A percentile compares a stretch with the other conserved stretches of the same genome.
Conservation (phyloP, 1,140 invertebrate genomes). For the Ooceraea biroi region DNA sequence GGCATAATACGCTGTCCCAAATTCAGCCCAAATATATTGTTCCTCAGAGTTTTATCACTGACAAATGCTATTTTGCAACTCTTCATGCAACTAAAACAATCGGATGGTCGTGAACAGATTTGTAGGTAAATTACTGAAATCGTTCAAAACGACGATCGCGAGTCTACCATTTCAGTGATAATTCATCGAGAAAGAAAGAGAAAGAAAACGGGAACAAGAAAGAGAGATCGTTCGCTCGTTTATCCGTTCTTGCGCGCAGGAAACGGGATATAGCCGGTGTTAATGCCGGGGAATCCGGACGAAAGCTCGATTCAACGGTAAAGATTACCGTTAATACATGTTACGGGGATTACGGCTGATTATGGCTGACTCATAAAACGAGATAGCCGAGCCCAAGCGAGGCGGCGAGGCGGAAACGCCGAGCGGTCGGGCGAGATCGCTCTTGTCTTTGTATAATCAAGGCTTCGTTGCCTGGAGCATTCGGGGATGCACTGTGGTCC, state of each 20-base stretch:
- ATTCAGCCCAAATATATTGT: not conserved
- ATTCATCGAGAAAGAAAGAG: not conserved
- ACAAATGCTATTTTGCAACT: not conserved
- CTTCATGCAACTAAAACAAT: not conserved
- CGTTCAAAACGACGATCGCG: not conserved
- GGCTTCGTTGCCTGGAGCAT: conserved; percentile 41
- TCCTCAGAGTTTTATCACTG: not conserved
- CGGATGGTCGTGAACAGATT: no score
- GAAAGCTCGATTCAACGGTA: conserved; percentile 65
- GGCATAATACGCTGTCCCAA: not conserved
- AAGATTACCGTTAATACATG: conserved; percentile 75
- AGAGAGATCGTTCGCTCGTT: not conserved
- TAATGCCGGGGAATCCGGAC: conserved; percentile 67
- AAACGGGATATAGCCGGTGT: conserved; percentile 4
- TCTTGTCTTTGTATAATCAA: conserved; percentile 74
- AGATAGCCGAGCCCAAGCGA: not conserved
- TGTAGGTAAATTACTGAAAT: conserved; percentile 6
- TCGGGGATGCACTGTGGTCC: conserved; percentile 26
- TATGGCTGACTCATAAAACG: conserved; percentile 26
- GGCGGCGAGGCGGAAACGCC: not conserved
- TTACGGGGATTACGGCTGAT: conserved; percentile 54
- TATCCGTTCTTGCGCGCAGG: not conserved
- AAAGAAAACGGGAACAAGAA: no score
- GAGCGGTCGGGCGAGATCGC: conserved; percentile 35
- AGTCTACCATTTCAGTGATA: not conserved